Conservation (phyloP, 2,888 invertebrate genomes). For the Antheraea yamamai region DNA sequence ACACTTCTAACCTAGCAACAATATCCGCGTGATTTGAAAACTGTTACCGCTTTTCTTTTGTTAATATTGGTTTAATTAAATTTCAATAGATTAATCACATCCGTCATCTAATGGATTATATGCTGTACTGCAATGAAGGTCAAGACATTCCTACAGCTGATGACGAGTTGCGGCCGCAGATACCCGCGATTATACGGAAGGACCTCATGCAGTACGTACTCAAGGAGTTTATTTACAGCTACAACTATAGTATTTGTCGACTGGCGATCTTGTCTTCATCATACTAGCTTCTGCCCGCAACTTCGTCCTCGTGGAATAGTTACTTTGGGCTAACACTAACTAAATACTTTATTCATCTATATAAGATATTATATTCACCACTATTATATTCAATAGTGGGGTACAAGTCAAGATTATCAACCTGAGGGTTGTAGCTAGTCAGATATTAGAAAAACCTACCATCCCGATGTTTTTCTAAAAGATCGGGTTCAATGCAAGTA, state of each 20-base stretch:
- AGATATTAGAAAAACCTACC: too few species aligned
- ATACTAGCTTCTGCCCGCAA: too few species aligned
- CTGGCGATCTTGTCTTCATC: too few species aligned
- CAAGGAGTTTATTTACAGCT: neutral
- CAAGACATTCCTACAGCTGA: constrained; percentile 55
- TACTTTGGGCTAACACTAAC: too few species aligned
- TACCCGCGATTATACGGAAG: constrained; percentile 59
- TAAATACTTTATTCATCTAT: too few species aligned
- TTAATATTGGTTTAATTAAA: neutral
- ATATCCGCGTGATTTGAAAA: neutral
- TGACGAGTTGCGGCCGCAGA: constrained; percentile 51
- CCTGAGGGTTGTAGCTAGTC: too few species aligned
- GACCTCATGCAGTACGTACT: constrained; percentile 59
- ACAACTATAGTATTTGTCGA: neutral
- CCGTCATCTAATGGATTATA: constrained; percentile 86
- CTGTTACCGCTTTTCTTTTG: neutral
- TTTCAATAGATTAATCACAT: constrained; percentile 86
- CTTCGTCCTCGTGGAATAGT: too few species aligned
- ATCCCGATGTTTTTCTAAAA: too few species aligned
- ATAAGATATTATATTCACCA: too few species aligned
- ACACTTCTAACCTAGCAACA: neutral
- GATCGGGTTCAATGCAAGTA: too few species aligned
- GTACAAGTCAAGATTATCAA: too few species aligned
- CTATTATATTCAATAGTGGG: too few species aligned
- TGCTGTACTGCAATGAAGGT: constrained; percentile 73